phyloP scores from a whole-genome alignment of 2,888 invertebrate genomes.

The Beris chalybata region DNA sequence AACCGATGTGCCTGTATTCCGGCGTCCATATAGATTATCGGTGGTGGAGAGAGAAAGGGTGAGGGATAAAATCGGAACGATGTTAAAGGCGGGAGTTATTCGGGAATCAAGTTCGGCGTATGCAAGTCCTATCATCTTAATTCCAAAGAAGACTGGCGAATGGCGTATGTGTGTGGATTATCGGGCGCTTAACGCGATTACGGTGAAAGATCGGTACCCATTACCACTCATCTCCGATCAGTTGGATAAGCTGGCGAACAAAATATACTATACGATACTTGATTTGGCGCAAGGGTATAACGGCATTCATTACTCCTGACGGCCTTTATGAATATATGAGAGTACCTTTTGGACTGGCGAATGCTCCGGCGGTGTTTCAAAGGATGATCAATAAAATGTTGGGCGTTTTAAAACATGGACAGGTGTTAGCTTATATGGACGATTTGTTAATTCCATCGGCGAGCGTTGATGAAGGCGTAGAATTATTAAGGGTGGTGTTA shows the following conservation, averaged over 20 bases:
- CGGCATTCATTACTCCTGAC: conserved; percentile 43
- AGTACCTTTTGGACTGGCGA: background rate
- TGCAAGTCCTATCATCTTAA: too few species aligned
- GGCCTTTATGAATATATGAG: background rate
- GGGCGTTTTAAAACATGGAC: too few species aligned
- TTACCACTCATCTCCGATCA: too few species aligned
- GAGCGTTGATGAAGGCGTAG: conserved; percentile 23
- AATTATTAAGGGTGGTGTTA: conserved; percentile 27
- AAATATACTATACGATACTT: too few species aligned
- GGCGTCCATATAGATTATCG: background rate
- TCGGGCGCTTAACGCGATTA: too few species aligned
- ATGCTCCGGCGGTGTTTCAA: background rate
- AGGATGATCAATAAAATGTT: too few species aligned
- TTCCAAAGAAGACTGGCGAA: too few species aligned
- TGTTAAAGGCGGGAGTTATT: too few species aligned
- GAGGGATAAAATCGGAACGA: background rate
- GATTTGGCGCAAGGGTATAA: conserved; percentile 28
- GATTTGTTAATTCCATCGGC: conserved; percentile 32
- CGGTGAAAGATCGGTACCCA: too few species aligned
- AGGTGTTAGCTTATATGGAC: conserved; percentile 35
- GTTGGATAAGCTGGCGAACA: too few species aligned
- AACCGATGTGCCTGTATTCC: conserved; percentile 5
- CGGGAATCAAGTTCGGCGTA: too few species aligned
- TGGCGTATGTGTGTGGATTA: too few species aligned
- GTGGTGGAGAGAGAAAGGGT: background rate